A percentile compares a stretch with the other conserved stretches of the same genome.
These are phyloP conservation scores for Sebastes miniatus DNA, from an alignment of 2,797 vertebrate species.

Conservation along the genomic window DNA sequence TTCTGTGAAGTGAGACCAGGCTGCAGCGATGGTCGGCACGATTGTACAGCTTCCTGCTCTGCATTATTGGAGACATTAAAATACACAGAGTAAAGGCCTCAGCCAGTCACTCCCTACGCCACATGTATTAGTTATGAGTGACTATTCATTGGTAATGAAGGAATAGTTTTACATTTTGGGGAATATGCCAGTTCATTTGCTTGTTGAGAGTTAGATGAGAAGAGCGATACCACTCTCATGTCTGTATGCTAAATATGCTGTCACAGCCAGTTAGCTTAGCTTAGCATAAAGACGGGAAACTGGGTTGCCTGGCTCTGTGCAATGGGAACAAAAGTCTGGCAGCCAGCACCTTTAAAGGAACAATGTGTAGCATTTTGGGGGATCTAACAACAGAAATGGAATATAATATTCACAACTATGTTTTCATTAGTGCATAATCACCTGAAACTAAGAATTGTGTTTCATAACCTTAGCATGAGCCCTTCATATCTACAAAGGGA, in stretches of 20 bases:
- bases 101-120: neutral
- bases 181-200: neutral
- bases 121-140: neutral
- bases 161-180: neutral
- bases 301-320: neutral
- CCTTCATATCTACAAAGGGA: too few relatives aligned
- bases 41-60: conserved; percentile 17
- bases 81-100: neutral
- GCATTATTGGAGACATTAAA: conserved; percentile 16
- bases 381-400: too few relatives aligned
- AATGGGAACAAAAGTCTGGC: neutral
- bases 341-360: neutral
- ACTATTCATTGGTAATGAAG: neutral
- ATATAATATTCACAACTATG: too few relatives aligned
- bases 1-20: conserved; percentile 72
- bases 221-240: neutral
- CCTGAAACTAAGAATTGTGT: too few relatives aligned
- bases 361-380: too few relatives aligned
- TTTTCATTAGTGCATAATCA: too few relatives aligned
- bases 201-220: neutral
- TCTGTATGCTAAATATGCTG: neutral
- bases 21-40: neutral
- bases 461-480: too few relatives aligned
- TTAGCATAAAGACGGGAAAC: neutral
- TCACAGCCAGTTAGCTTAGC: neutral